Conservation (phyloP, 1,140 invertebrate genomes). For the Drosophila sp. region DNA sequence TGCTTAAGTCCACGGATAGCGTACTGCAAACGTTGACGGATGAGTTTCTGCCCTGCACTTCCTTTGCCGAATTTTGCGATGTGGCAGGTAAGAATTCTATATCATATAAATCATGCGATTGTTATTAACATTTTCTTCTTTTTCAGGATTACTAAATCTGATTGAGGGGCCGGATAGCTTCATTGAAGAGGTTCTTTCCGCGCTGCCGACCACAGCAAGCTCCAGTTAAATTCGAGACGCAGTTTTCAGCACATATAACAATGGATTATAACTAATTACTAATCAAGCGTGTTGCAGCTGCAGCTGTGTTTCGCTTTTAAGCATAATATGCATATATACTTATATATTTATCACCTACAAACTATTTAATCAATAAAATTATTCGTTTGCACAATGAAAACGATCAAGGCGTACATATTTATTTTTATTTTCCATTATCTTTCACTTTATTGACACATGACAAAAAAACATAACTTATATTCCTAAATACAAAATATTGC, state of each 20-base stretch:
- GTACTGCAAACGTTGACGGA: constrained; percentile 93
- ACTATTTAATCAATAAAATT: constrained; percentile 82
- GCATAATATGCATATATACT: constrained; percentile 43
- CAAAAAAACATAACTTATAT: constrained; percentile 22
- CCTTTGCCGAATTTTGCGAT: constrained; percentile 96
- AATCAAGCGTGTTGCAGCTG: constrained; percentile 13
- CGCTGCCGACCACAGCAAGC: constrained; percentile 67
- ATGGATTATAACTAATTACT: constrained; percentile 20
- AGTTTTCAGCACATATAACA: constrained; percentile 35
- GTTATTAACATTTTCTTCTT: too few species aligned
- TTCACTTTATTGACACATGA: constrained; percentile 20
- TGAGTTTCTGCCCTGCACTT: constrained; percentile 95
- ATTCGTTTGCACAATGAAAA: constrained; percentile 76
- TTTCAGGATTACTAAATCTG: constrained; percentile 70
- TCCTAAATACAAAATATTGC: constrained; percentile 59
- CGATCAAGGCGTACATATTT: not conserved
- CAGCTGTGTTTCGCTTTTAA: constrained; percentile 19
- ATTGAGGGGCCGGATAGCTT: constrained; percentile 82
- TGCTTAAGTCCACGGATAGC: constrained; percentile 94
- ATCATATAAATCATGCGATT: not conserved
- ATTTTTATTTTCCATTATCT: constrained; percentile 10
- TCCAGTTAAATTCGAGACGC: constrained; percentile 66
- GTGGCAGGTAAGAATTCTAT: constrained; percentile 87
- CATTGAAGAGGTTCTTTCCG: constrained; percentile 73
- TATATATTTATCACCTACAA: constrained; percentile 70